These are phyloP conservation scores for Caenorhabditis afra DNA, from an alignment of 2,888 invertebrate genomes.

Conservation along the genomic window DNA sequence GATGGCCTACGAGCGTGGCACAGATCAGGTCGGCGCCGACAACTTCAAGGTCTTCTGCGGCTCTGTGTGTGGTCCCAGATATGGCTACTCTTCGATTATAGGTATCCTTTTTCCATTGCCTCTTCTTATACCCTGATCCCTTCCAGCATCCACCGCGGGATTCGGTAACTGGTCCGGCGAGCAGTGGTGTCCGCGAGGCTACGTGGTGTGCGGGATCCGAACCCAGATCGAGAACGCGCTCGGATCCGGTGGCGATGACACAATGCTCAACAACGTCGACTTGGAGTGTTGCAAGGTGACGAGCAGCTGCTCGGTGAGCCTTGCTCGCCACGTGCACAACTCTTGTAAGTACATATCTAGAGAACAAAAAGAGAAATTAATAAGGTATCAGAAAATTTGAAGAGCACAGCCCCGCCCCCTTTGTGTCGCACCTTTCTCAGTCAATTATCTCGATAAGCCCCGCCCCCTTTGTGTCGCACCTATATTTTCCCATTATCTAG, in stretches of 20 bases:
- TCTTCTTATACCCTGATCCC: too few relatives aligned
- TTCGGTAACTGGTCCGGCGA: constrained; percentile 1
- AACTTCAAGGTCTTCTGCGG: constrained; percentile 5
- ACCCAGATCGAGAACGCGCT: background rate
- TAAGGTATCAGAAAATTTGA: too few relatives aligned
- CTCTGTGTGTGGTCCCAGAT: background rate
- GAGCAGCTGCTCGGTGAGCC: background rate
- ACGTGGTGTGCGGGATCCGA: constrained; percentile 4
- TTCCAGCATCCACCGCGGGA: background rate
- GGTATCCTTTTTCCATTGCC: background rate
- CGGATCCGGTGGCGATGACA: background rate
- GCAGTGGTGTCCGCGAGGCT: constrained; percentile 4
- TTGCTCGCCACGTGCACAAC: background rate
- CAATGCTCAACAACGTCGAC: background rate
- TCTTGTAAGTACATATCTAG: too few relatives aligned
- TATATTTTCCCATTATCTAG: too few relatives aligned
- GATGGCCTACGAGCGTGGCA: background rate
- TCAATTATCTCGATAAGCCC: too few relatives aligned
- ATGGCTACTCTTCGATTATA: background rate
- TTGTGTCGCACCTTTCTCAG: too few relatives aligned
- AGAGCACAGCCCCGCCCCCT: too few relatives aligned
- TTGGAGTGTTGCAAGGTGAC: background rate
- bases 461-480: too few relatives aligned
- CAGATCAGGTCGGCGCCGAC: background rate
- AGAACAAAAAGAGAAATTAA: too few relatives aligned